Conservation (phyloP, 1,140 invertebrate genomes). For the Anagrus nilaparvatae region DNA sequence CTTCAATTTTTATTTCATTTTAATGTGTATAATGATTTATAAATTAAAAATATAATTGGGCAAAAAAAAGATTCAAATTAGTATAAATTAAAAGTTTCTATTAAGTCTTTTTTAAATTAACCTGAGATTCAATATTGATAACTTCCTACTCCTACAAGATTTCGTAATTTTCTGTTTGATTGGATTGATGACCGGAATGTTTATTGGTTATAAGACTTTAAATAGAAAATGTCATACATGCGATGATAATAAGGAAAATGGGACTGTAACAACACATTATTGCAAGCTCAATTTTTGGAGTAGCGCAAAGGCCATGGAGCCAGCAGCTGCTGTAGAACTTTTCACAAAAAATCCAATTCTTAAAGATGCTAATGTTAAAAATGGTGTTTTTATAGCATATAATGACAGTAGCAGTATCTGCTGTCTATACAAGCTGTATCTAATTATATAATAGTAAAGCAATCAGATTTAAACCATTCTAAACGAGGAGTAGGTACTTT, state of each 20-base stretch:
- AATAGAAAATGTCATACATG: slow-evolving; percentile 12
- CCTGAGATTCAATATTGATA: no score
- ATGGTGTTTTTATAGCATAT: slow-evolving; percentile 17
- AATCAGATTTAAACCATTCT: slow-evolving; percentile 15
- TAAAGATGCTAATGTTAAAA: slow-evolving; percentile 11
- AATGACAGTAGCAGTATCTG: slow-evolving; percentile 16
- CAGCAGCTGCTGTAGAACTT: slow-evolving; percentile 7
- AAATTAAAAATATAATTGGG: no score
- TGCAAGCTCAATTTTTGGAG: slow-evolving; percentile 13
- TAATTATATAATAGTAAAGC: slow-evolving; percentile 10
- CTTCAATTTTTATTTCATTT: no score
- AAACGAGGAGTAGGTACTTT: slow-evolving; percentile 9
- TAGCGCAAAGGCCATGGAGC: slow-evolving; percentile 17
- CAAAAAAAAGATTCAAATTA: no score
- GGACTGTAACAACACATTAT: slow-evolving; percentile 1
- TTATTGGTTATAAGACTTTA: slow-evolving; percentile 8
- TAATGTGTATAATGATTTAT: no score
- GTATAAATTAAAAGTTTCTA: no score
- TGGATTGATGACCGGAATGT: neutral
- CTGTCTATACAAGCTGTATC: slow-evolving; percentile 4
- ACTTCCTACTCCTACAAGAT: no score
- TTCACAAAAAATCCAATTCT: slow-evolving; percentile 11
- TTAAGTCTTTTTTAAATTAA: no score
- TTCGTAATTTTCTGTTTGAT: neutral
- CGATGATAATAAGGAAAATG: slow-evolving; percentile 8